Evolutionary conservation across 1,140 invertebrate genomes (phyloP).

Genomic region (Solenopsis fugax): DNA sequence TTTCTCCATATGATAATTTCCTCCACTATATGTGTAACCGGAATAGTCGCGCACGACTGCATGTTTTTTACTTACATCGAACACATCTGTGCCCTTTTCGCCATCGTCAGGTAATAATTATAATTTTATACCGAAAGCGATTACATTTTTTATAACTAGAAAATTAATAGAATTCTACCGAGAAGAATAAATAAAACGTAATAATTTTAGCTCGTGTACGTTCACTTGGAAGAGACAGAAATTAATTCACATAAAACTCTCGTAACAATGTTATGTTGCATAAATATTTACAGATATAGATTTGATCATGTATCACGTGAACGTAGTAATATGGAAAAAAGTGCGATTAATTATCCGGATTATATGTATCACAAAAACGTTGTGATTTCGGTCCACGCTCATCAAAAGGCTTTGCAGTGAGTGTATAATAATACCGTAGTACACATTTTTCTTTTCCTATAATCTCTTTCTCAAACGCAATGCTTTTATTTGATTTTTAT

Average conservation of each 20-base stretch:
- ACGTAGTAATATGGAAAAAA: background rate
- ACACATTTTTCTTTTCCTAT: background rate
- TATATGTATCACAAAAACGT: slow-evolving; percentile 37
- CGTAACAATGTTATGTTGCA: background rate
- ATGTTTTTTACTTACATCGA: slow-evolving; percentile 45
- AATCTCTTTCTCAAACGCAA: background rate
- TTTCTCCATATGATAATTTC: background rate
- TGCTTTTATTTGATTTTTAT: background rate
- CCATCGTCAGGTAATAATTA: slow-evolving; percentile 15
- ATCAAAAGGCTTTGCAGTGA: slow-evolving; percentile 30
- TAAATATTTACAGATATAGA: slow-evolving; percentile 33
- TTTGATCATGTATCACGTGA: background rate
- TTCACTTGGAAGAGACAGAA: background rate
- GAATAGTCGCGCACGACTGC: slow-evolving; percentile 15
- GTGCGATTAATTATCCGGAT: background rate
- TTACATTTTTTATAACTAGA: background rate
- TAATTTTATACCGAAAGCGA: background rate
- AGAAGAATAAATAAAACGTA: background rate
- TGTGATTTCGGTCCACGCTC: slow-evolving; percentile 18
- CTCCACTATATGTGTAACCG: background rate
- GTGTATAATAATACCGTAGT: slow-evolving; percentile 1
- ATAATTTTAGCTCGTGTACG: background rate
- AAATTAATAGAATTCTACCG: background rate
- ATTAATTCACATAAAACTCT: slow-evolving; percentile 8
- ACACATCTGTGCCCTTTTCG: slow-evolving; percentile 36